Percentiles rank a stretch among this genome's conserved stretches.
phyloP scores from a whole-genome alignment of 2,888 invertebrate species.

The Clitarchus hookeri region DNA sequence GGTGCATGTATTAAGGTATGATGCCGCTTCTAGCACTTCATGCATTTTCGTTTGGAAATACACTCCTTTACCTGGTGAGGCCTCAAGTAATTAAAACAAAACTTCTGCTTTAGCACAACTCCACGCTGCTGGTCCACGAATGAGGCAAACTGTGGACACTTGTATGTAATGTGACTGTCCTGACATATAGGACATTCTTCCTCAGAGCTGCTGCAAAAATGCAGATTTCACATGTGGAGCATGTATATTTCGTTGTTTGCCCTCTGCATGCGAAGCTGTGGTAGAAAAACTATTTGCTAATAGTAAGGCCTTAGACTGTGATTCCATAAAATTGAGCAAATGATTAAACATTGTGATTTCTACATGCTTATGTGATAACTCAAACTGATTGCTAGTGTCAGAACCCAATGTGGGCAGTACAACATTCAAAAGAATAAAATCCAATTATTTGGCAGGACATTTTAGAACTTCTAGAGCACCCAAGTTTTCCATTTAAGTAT shows the following conservation, averaged over 20 bases:
- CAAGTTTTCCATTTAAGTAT: background rate
- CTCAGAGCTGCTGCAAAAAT: too few relatives aligned
- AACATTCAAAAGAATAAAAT: background rate
- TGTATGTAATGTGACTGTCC: background rate
- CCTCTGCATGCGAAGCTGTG: background rate
- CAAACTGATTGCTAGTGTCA: background rate
- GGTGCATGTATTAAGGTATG: too few relatives aligned
- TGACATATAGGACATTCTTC: background rate
- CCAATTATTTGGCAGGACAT: background rate
- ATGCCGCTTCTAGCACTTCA: too few relatives aligned
- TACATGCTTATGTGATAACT: background rate
- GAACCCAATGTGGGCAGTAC: background rate
- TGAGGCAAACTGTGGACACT: background rate
- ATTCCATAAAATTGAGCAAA: background rate
- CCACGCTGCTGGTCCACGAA: background rate
- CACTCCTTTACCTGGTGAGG: background rate
- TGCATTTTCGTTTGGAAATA: background rate
- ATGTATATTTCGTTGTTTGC: background rate
- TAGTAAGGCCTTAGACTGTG: background rate
- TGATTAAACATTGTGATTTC: background rate
- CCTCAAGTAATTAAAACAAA: background rate
- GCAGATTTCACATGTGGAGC: too few relatives aligned
- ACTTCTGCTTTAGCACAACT: background rate
- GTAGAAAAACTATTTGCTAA: background rate
- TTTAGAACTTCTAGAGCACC: background rate